These are phyloP conservation scores for Hiodon alosoides DNA, from an alignment of 2,113 vertebrate species.

Conservation along the genomic window DNA sequence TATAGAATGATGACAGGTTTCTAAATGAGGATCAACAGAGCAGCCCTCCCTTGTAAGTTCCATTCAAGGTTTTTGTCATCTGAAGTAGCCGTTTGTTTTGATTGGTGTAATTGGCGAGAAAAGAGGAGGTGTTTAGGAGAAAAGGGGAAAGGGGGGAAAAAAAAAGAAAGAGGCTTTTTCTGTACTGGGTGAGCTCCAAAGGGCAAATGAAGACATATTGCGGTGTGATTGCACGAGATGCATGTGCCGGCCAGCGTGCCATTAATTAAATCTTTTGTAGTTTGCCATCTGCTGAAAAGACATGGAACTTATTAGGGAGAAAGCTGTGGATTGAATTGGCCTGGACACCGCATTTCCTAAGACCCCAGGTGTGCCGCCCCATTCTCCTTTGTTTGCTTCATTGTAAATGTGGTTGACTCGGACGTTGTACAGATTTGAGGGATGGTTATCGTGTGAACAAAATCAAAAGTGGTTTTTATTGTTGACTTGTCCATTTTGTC, in stretches of 20 bases:
- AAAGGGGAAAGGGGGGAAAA: neutral
- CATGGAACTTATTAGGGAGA: slow-evolving; percentile 38
- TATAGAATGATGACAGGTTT: neutral
- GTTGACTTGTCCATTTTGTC: no score
- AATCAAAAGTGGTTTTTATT: slow-evolving; percentile 23
- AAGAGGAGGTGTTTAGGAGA: neutral
- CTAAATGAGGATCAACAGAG: neutral
- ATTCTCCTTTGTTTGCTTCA: slow-evolving; percentile 66
- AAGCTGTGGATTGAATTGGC: slow-evolving; percentile 38
- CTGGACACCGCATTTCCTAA: slow-evolving; percentile 25
- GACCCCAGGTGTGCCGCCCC: slow-evolving; percentile 74
- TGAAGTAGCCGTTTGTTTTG: neutral
- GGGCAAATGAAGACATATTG: slow-evolving; percentile 66
- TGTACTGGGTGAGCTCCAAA: slow-evolving; percentile 20
- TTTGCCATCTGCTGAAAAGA: slow-evolving; percentile 65
- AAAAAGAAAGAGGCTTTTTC: neutral
- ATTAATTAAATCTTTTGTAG: slow-evolving; percentile 89
- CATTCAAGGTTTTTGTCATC: neutral
- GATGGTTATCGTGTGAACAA: slow-evolving; percentile 37
- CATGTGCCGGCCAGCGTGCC: slow-evolving; percentile 52
- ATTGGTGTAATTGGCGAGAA: neutral
- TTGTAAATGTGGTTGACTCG: slow-evolving; percentile 77
- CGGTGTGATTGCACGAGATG: slow-evolving; percentile 44
- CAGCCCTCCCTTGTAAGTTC: neutral
- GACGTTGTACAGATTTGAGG: slow-evolving; percentile 48